Conservation (phyloP, 2,797 vertebrate species). For the Gymnothorax reevesii region DNA sequence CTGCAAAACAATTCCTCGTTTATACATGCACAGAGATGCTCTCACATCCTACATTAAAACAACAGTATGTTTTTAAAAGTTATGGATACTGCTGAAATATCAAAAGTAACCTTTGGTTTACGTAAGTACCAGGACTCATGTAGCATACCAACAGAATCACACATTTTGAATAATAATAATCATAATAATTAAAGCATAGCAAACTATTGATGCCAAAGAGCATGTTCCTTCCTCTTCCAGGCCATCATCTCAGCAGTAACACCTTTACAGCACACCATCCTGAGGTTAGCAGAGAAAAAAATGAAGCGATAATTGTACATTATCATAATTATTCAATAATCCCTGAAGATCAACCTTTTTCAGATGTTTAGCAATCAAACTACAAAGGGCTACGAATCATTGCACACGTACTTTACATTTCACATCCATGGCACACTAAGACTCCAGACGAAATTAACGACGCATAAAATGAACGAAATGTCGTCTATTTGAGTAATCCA, state of each 20-base stretch:
- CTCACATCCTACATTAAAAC: neutral
- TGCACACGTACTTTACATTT: constrained; percentile 48
- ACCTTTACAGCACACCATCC: constrained; percentile 77
- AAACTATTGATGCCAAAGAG: constrained; percentile 58
- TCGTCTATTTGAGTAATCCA: neutral
- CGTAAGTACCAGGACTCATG: neutral
- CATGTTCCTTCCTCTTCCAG: constrained; percentile 29
- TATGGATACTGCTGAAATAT: neutral
- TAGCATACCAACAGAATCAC: neutral
- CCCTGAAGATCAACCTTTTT: constrained; percentile 78
- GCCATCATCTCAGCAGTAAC: constrained; percentile 83
- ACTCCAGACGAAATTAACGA: neutral
- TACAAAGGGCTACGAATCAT: constrained; percentile 73
- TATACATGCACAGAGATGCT: neutral
- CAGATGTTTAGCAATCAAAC: constrained; percentile 80
- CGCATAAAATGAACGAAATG: neutral
- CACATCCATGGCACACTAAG: neutral
- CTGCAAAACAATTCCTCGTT: neutral
- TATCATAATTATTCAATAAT: constrained; percentile 91
- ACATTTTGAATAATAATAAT: neutral
- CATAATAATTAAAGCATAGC: neutral
- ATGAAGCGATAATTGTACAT: constrained; percentile 92
- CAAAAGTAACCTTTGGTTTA: neutral
- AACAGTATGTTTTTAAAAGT: too few relatives aligned
- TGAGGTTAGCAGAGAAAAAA: constrained; percentile 78